phyloP scores from a whole-genome alignment of 2,113 vertebrate species.

The Emydura subglobosa region DNA sequence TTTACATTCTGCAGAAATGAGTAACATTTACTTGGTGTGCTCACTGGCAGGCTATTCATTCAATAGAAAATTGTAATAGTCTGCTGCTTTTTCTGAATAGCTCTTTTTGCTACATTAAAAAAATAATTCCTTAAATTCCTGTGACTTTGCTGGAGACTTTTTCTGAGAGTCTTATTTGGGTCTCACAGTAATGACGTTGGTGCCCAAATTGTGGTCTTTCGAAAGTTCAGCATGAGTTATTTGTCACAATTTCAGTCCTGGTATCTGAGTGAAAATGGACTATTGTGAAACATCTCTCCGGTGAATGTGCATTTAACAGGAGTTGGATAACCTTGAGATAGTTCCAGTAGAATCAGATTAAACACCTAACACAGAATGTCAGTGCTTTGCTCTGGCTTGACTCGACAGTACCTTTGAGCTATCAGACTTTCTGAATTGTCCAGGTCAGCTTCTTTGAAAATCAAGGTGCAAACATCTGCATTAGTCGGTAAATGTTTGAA shows the following conservation, averaged over 20 bases:
- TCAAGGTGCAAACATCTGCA: not conserved
- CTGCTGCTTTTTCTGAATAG: slow-evolving; percentile 23
- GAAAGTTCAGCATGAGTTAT: not conserved
- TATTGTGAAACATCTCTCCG: not conserved
- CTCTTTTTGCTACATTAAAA: slow-evolving; percentile 33
- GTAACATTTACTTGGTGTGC: slow-evolving; percentile 34
- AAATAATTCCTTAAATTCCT: slow-evolving; percentile 3
- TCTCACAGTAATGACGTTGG: not conserved
- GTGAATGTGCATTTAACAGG: not conserved
- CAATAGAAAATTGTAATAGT: slow-evolving; percentile 64
- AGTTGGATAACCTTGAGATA: not conserved
- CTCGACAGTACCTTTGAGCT: not conserved
- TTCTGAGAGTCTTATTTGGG: not conserved
- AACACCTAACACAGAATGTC: not conserved
- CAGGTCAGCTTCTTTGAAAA: not conserved
- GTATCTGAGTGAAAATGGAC: not conserved
- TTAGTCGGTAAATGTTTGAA: not conserved
- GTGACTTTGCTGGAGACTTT: not conserved
- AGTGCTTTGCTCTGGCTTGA: not conserved
- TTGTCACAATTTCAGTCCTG: not conserved
- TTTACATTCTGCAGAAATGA: slow-evolving; percentile 61
- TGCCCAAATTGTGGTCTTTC: not conserved
- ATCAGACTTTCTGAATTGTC: not conserved
- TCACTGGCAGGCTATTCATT: slow-evolving; percentile 67
- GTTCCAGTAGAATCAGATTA: not conserved